Evolutionary conservation across 35 echinoderm and acorn worm genomes (phyloP).

Genomic region (Amphiura filiformis): DNA sequence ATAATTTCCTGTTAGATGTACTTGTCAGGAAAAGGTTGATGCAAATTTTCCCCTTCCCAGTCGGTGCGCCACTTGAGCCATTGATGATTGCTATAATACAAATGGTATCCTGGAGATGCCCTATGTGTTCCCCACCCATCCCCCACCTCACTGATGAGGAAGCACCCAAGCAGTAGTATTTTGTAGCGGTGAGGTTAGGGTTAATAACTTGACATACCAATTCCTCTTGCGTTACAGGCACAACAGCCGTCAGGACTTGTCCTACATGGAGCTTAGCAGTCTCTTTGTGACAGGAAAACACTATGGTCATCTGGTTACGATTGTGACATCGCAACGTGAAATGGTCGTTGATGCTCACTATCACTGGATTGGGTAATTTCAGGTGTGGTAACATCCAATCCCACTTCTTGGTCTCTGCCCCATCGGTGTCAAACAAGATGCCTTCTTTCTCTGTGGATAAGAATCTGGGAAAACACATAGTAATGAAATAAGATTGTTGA

Average conservation of each 20-base stretch:
- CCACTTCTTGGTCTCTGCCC: slow-evolving; percentile 46
- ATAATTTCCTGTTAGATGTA: no score
- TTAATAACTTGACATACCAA: no score
- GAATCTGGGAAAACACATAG: slow-evolving; percentile 39
- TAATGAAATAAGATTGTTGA: not conserved
- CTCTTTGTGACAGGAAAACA: slow-evolving; percentile 74
- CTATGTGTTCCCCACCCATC: no score
- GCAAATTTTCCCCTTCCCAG: no score
- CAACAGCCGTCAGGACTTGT: slow-evolving; percentile 55
- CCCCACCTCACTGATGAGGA: no score
- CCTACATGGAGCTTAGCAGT: slow-evolving; percentile 75
- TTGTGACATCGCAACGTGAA: slow-evolving; percentile 70
- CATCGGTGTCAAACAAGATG: slow-evolving; percentile 64
- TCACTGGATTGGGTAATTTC: slow-evolving; percentile 59
- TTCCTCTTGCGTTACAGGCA: slow-evolving; percentile 83
- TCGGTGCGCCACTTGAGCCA: no score
- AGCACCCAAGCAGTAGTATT: no score
- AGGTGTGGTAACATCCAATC: slow-evolving; percentile 82
- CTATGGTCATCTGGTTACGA: slow-evolving; percentile 65
- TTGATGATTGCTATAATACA: no score
- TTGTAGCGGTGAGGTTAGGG: no score
- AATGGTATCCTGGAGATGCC: no score
- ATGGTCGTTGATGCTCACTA: slow-evolving; percentile 58
- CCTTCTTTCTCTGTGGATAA: slow-evolving; percentile 81
- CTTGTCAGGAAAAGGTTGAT: no score